A percentile compares a stretch with the other conserved stretches of the same genome.
phyloP scores from a whole-genome alignment of 35 echinoderm and acorn worm genomes.

The Chiridota heheva region DNA sequence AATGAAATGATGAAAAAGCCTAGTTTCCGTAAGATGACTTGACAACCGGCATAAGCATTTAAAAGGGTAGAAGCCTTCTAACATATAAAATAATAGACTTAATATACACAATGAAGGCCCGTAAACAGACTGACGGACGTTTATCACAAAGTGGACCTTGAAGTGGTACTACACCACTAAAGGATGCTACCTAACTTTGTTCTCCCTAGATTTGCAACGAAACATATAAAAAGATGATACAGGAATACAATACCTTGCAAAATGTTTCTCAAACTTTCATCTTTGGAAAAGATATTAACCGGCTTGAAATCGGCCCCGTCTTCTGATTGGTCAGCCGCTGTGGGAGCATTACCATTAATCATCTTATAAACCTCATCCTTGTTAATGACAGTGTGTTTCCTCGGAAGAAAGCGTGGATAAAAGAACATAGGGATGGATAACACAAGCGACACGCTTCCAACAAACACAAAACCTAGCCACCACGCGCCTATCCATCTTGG shows the following conservation, averaged over 20 bases:
- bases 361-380: background rate
- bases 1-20: too few species aligned
- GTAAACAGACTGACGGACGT: too few species aligned
- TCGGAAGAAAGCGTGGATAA: constrained; percentile 31
- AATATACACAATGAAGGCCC: too few species aligned
- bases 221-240: too few species aligned
- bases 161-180: too few species aligned
- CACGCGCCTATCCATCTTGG: constrained; percentile 79
- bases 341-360: background rate
- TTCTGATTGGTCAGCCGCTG: background rate
- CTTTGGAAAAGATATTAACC: background rate
- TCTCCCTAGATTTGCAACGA: too few species aligned
- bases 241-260: background rate
- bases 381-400: background rate
- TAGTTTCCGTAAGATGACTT: too few species aligned
- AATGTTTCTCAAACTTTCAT: background rate
- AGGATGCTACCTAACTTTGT: too few species aligned
- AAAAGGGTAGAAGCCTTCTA: too few species aligned
- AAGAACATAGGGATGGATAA: constrained; percentile 43
- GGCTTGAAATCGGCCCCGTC: background rate
- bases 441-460: constrained; percentile 27
- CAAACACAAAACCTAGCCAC: constrained; percentile 67
- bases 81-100: too few species aligned
- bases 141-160: too few species aligned
- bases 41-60: too few species aligned